Base-by-base conservation (phyloP, 2,888 invertebrate genomes). In the Dyspetes luteomarginatus region DNA sequence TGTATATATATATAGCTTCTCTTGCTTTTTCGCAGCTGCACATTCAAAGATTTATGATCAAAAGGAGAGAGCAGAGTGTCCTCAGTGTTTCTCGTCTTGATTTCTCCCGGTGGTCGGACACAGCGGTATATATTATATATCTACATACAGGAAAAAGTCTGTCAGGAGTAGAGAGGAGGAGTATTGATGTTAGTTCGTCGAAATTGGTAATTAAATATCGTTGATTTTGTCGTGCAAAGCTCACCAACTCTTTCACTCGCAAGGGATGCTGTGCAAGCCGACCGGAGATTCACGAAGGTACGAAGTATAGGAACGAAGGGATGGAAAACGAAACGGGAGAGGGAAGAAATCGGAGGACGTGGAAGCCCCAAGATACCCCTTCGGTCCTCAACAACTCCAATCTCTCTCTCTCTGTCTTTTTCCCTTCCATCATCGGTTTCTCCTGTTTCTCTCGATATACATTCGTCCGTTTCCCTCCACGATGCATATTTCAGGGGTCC, bases 121-220 rank as follows among this genome's bases (percentile, higher is more conserved):
- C 48, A 48, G 19, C 48, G n/a, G 9, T n/a, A 67, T 36, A 48
- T 36, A 50, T 52, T n/a, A 36, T 52, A 5, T 56, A 48, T 4
- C 9, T 30, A 45, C 19, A 24, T 15, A 48, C 9, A 55, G 19
- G 43, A 67, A 50, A 67, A n/a, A 17, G 17, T 4, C 15, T 9
- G 64, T 17, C 50, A 17, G 41, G 45, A 45, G 12, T 36, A 50
- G 41, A 60, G 48, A 60, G 19, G 69, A 36, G 30, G 55, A 41
- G 17, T 80, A 82, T 84, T 84, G 84, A 84, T 84, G 86, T 85
- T 78, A 78, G 79, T 85, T 83, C 84, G 65, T 84, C 83, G 84
- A 87, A 86, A 87, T 86, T 86, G 86, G 84, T 88, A 87, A 88
- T 88, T 87, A 88, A 88, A 88, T 86, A 77, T 69, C 74, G 77